Percentiles rank a stretch among this genome's conserved stretches.
These are phyloP conservation scores for Nysson spinosus DNA, from an alignment of 2,888 invertebrate species.

Conservation along the genomic window DNA sequence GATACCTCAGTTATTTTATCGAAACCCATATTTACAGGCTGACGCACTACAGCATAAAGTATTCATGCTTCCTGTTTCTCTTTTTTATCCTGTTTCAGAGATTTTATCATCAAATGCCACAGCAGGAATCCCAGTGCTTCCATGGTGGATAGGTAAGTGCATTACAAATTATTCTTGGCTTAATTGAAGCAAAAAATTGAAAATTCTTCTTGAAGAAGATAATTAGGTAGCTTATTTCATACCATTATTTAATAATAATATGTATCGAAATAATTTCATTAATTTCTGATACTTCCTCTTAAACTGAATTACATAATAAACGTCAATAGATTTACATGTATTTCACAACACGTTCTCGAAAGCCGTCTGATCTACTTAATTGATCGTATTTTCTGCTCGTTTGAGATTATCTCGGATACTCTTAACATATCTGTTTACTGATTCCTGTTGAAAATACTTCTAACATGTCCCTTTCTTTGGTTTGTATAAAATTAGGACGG, in stretches of 20 bases:
- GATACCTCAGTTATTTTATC: background rate
- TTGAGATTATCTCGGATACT: too few species aligned
- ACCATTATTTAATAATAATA: too few species aligned
- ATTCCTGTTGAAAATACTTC: background rate
- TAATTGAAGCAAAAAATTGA: conserved; percentile 8
- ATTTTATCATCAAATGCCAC: conserved; percentile 77
- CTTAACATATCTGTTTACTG: too few species aligned
- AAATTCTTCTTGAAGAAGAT: too few species aligned
- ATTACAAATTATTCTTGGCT: conserved; percentile 10
- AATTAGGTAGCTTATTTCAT: too few species aligned
- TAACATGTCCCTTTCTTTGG: background rate
- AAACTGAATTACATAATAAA: too few species aligned
- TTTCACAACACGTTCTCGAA: too few species aligned
- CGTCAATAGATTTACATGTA: too few species aligned
- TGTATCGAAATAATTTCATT: too few species aligned
- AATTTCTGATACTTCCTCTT: too few species aligned
- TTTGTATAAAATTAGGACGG: conserved; percentile 62
- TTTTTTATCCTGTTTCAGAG: conserved; percentile 68
- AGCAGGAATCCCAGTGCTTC: conserved; percentile 78
- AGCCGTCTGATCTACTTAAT: too few species aligned
- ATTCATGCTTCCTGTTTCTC: conserved; percentile 51
- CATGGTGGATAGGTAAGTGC: conserved; percentile 76
- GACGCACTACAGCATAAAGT: conserved; percentile 21
- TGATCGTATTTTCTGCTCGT: too few species aligned
- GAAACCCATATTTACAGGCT: conserved; percentile 13